Percentiles rank a stretch among this genome's conserved stretches.
Conservation (phyloP, 2,113 vertebrate species). For the Microcebus murinus region DNA sequence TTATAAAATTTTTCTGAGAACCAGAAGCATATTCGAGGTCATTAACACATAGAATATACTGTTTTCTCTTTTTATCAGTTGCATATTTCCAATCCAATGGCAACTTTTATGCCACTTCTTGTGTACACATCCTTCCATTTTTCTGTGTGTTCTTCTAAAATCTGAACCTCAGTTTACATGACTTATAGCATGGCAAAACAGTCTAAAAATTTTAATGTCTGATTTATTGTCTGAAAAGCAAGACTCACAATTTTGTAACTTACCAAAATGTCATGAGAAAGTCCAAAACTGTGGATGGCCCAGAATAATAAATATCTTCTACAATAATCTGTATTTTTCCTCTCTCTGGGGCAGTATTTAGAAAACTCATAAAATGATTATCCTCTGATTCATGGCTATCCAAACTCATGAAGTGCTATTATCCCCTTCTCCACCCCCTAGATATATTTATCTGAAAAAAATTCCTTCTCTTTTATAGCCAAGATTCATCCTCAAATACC, state of each 20-base stretch:
- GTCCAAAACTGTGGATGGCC: background rate
- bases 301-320: background rate
- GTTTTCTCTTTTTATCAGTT: background rate
- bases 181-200: background rate
- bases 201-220: background rate
- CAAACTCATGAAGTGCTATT: background rate
- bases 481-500: background rate
- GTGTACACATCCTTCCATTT: background rate
- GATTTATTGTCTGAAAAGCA: conserved; percentile 1
- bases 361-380: background rate
- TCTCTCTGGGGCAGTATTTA: background rate
- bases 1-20: conserved; percentile 3
- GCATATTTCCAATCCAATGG: background rate
- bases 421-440: background rate
- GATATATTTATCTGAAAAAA: background rate
- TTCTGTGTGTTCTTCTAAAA: conserved; percentile 17
- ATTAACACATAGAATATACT: background rate
- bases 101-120: background rate
- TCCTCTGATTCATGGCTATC: background rate
- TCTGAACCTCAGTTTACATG: conserved; percentile 3
- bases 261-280: background rate
- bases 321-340: background rate
- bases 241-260: background rate
- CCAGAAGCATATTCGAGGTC: background rate
- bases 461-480: background rate